These are phyloP conservation scores for Ctenodactylus gundi DNA, from an alignment of 2,113 vertebrate species.

Conservation along the genomic window DNA sequence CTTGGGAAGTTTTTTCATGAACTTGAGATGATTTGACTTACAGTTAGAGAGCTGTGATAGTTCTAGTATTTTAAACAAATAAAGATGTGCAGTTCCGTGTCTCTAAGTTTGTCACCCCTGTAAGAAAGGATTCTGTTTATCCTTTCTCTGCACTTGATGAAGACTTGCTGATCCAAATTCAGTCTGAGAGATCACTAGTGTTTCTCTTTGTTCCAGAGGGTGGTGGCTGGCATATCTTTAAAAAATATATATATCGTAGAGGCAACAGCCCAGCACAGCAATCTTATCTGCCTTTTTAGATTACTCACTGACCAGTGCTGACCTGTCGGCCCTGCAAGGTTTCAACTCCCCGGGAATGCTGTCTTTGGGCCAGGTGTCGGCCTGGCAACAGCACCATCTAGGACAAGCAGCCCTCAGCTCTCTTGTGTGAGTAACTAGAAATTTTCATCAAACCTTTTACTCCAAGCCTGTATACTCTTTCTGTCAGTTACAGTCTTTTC, in stretches of 20 bases:
- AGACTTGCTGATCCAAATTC: not conserved
- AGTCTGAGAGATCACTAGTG: not conserved
- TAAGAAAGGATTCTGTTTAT: not conserved
- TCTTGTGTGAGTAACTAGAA: conserved; percentile 92
- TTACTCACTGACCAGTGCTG: conserved; percentile 96
- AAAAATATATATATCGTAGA: not conserved
- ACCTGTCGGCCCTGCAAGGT: conserved; percentile 96
- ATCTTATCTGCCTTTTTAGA: conserved; percentile 82
- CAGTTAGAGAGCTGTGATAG: not conserved
- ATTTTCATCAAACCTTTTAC: not conserved
- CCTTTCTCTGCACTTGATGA: not conserved
- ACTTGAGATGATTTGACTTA: not conserved
- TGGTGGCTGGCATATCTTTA: not conserved
- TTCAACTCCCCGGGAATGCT: conserved; percentile 96
- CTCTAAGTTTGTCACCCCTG: not conserved
- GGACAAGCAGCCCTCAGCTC: conserved; percentile 96
- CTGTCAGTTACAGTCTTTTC: not conserved
- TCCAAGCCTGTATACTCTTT: fast-evolving
- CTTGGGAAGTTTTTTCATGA: not conserved
- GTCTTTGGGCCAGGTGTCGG: conserved; percentile 95
- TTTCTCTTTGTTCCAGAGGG: not conserved
- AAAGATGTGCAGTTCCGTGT: not conserved
- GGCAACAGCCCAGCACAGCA: not conserved
- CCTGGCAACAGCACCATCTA: conserved; percentile 98
- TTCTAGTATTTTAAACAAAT: not conserved